A percentile compares a stretch with the other conserved stretches of the same genome.
Evolutionary conservation across 2,113 vertebrate genomes (phyloP).

Genomic region (Raja brachyura): DNA sequence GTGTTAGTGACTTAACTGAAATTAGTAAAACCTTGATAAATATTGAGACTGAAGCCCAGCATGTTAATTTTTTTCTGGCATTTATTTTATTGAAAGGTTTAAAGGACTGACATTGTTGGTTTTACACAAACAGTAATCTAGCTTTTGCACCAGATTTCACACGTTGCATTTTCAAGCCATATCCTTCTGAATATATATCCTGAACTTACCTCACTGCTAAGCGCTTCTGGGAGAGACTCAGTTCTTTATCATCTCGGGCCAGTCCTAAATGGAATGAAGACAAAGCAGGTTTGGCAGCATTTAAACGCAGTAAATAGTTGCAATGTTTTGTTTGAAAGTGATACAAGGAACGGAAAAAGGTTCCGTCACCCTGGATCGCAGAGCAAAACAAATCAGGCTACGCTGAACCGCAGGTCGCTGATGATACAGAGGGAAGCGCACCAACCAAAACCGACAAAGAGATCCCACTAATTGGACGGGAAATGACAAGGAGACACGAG

Average conservation of each 20-base stretch:
- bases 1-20: conserved; percentile 7
- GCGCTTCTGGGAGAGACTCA: not conserved
- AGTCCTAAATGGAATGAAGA: not conserved
- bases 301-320: not conserved
- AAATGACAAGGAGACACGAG: no score
- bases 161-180: not conserved
- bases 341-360: not conserved
- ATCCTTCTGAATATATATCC: not conserved
- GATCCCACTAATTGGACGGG: not conserved
- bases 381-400: not conserved
- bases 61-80: no score
- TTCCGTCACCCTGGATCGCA: conserved; percentile 18
- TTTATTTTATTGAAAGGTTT: not conserved
- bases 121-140: not conserved
- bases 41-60: not conserved
- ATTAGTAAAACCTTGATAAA: not conserved
- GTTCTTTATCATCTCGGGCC: not conserved
- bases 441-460: not conserved
- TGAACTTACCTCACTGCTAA: conserved; percentile 30
- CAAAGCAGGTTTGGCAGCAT: not conserved
- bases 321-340: not conserved
- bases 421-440: not conserved
- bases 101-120: not conserved
- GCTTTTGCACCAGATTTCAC: not conserved
- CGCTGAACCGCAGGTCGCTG: no score